These are phyloP conservation scores for Apaloderma vittatum DNA, from an alignment of 2,113 vertebrate species.

Conservation along the genomic window DNA sequence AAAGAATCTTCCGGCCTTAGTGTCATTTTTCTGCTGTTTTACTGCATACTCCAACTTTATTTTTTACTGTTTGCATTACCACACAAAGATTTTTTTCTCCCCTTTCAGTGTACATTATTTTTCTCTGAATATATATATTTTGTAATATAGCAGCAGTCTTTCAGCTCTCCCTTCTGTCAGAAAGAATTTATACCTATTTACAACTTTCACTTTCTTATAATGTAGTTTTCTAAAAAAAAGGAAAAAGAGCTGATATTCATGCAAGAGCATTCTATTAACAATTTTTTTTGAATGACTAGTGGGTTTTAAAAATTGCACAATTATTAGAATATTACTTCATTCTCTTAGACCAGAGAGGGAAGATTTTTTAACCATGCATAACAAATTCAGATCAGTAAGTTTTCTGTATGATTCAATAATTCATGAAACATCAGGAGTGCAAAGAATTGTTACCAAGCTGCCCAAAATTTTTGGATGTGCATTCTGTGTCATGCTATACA, in stretches of 20 bases:
- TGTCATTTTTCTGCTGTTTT: neutral
- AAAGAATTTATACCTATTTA: neutral
- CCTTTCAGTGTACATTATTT: neutral
- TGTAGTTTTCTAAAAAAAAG: neutral
- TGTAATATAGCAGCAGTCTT: neutral
- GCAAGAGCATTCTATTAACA: neutral
- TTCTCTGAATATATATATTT: neutral
- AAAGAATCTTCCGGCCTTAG: neutral
- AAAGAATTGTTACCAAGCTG: neutral
- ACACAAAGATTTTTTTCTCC: neutral
- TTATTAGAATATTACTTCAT: conserved; percentile 3
- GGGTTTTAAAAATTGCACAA: neutral
- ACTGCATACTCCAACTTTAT: neutral
- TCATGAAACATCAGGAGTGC: neutral
- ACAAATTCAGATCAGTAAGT: conserved; percentile 18
- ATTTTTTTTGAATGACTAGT: neutral
- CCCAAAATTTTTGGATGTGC: neutral
- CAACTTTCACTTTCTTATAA: neutral
- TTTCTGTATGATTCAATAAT: conserved; percentile 20
- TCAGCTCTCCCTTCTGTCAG: neutral
- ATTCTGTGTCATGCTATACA: neutral
- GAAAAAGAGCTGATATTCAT: neutral
- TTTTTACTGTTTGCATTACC: neutral
- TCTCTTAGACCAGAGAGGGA: neutral
- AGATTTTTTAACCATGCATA: neutral